Evolutionary conservation across 2,113 vertebrate species (phyloP).

Genomic region (Colistium nudipinnis): DNA sequence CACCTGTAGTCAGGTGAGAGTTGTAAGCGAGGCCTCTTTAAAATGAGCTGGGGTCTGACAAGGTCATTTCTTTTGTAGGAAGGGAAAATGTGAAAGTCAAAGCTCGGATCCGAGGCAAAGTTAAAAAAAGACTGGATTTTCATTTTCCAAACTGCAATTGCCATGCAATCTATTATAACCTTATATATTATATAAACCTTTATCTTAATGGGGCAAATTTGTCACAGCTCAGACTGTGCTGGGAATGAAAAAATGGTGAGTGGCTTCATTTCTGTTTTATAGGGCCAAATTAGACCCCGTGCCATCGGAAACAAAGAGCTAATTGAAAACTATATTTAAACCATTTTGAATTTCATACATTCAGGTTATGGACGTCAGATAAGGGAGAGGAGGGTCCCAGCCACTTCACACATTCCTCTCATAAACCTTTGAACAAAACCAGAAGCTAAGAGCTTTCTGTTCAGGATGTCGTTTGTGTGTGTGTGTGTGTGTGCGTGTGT

Average conservation of each 20-base stretch:
- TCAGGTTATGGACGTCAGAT: not conserved
- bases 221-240: not conserved
- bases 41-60: not conserved
- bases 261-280: not conserved
- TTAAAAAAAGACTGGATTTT: not conserved
- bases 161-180: too few relatives aligned
- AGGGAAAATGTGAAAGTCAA: too few relatives aligned
- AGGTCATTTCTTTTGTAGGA: too few relatives aligned
- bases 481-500: not conserved
- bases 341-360: not conserved
- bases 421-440: not conserved
- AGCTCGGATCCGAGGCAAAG: not conserved
- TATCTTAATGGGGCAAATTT: too few relatives aligned
- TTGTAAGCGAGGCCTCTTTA: not conserved
- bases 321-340: not conserved
- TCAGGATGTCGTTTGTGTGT: not conserved
- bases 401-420: not conserved
- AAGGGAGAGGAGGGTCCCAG: not conserved
- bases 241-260: not conserved
- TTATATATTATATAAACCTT: too few relatives aligned
- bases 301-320: not conserved
- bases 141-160: too few relatives aligned
- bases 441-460: not conserved
- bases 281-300: not conserved
- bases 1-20: slow-evolving; percentile 5